Conservation (phyloP, 2,888 invertebrate species). For the Eupsilia transversa region DNA sequence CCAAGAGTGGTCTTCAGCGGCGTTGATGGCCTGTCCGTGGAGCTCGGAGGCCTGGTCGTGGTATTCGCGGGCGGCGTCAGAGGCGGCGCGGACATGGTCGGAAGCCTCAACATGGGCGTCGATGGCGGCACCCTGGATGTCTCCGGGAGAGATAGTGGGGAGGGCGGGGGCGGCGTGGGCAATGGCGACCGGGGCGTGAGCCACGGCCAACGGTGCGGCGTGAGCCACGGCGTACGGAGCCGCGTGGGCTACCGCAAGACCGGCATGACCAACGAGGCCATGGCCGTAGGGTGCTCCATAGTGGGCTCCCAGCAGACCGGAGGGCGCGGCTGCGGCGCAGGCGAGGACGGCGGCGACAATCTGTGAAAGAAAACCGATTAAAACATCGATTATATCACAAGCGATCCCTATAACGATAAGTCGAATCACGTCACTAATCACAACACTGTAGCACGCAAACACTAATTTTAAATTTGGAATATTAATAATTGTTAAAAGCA, state of each 20-base stretch:
- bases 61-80: slow-evolving; percentile 84
- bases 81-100: slow-evolving; percentile 87
- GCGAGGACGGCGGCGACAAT: slow-evolving; percentile 90
- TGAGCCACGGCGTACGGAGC: slow-evolving; percentile 71
- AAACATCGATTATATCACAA: slow-evolving; percentile 63
- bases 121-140: slow-evolving; percentile 86
- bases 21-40: slow-evolving; percentile 87
- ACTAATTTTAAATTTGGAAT: slow-evolving; percentile 39
- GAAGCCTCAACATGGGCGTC: slow-evolving; percentile 86
- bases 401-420: slow-evolving; percentile 49
- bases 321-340: slow-evolving; percentile 87
- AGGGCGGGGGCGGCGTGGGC: slow-evolving; percentile 77
- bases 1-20: slow-evolving; percentile 88
- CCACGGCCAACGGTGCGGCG: slow-evolving; percentile 70
- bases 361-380: slow-evolving; percentile 80
- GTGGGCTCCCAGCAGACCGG: slow-evolving; percentile 83
- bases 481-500: slow-evolving; percentile 44
- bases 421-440: slow-evolving; percentile 65
- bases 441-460: slow-evolving; percentile 62
- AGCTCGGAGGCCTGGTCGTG: slow-evolving; percentile 88
- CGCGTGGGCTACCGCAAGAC: slow-evolving; percentile 73
- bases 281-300: slow-evolving; percentile 79
- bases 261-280: slow-evolving; percentile 69
- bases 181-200: slow-evolving; percentile 73
- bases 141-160: slow-evolving; percentile 87